Evolutionary conservation across 2,888 invertebrate species (phyloP), one percentile per base, ranked within the genome.

Genomic region (Drosophila maculinotata): DNA sequence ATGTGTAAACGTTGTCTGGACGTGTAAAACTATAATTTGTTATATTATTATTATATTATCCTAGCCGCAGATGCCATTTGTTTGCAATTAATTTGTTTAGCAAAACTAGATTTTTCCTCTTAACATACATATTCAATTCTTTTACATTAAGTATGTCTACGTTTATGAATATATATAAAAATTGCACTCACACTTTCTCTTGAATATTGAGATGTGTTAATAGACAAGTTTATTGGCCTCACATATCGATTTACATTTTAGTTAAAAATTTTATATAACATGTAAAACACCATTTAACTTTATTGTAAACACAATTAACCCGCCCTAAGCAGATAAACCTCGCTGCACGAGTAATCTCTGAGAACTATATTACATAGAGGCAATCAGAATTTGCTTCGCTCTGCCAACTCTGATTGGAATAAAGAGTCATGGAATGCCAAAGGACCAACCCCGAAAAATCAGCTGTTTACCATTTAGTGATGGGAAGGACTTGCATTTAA

Each of bases 261-360:
- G 14, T 20, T 17, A 17, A 30, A 30, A 12, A 51, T 7, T 20
- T 54, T 58, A 58, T 54, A 35, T 58, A 54, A 54, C 28, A 35
- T 42, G n/a, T 42, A 28, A 28, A 35, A 23, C 28, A 20, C 9
- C 12, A n/a, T 41, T 52, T 4, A 41, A 28, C 20, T 35, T 54
- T 41, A 41, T 35, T 54, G 35, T 42, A 54, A 58, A 28, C 41
- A 58, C 42, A 57, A 54, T 28, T 36, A 41, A 28, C 58, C 33
- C 54, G 52, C 33, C 33, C 47, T 28, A 49, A 38, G 30, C 23
- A 33, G 8, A 26, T 39, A 42, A 54, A 54, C 35, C 35, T 41
- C 54, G 28, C 25, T 42, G 49, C 28, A 39, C 39, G 41, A 41
- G 41, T 41, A 53, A 35, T 36, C 42, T 42, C 33, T 33, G 42